Evolutionary conservation across 2,888 invertebrate genomes (phyloP).

Genomic region (Nudaria mundana): DNA sequence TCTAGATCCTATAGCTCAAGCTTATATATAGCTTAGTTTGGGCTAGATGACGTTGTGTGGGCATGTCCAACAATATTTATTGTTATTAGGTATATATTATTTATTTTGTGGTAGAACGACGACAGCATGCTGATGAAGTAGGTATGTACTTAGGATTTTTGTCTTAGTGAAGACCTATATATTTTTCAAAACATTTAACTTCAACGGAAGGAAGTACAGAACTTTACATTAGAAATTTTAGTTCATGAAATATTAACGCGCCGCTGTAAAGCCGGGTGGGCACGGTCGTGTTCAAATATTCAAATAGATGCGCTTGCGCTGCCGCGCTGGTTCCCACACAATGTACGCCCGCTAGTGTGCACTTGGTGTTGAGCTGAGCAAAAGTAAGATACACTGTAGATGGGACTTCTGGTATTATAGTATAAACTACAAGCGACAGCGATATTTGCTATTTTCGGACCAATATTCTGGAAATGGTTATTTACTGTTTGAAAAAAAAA

Average conservation of each 20-base stretch:
- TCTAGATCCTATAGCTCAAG: too few relatives aligned
- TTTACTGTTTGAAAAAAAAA: not conserved
- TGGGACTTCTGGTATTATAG: slow-evolving; percentile 34
- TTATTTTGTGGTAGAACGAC: too few relatives aligned
- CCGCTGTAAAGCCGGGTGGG: slow-evolving; percentile 45
- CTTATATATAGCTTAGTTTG: too few relatives aligned
- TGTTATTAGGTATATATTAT: too few relatives aligned
- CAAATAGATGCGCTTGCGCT: slow-evolving; percentile 59
- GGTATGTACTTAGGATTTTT: too few relatives aligned
- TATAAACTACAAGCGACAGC: slow-evolving; percentile 28
- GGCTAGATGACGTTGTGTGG: too few relatives aligned
- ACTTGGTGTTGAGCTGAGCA: slow-evolving; percentile 61
- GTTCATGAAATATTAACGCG: slow-evolving; percentile 71
- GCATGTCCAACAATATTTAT: too few relatives aligned
- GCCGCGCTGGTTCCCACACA: slow-evolving; percentile 46
- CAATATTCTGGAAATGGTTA: not conserved
- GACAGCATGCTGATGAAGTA: too few relatives aligned
- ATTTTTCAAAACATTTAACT: too few relatives aligned
- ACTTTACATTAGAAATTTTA: slow-evolving; percentile 61
- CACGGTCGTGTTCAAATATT: slow-evolving; percentile 50
- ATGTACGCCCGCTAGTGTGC: slow-evolving; percentile 58
- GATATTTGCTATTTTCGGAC: too few relatives aligned
- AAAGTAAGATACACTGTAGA: slow-evolving; percentile 41
- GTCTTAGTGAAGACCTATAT: too few relatives aligned
- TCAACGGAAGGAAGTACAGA: too few relatives aligned